Percentiles rank a stretch among this genome's conserved stretches.
Conservation (phyloP, 1,140 invertebrate genomes). For the Zaprionus taronus region DNA sequence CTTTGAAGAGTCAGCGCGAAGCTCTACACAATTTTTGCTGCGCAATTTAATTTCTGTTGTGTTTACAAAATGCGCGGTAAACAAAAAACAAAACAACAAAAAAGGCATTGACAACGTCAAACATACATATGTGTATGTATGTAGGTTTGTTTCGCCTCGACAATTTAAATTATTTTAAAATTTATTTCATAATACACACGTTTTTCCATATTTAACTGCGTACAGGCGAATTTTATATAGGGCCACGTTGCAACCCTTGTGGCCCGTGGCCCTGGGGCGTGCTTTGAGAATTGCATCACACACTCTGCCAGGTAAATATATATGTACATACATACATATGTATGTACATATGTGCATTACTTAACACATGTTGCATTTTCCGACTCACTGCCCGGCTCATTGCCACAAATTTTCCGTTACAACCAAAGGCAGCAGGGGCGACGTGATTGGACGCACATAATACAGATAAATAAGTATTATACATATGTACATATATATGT, state of each 20-base stretch:
- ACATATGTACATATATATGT: not conserved
- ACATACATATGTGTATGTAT: constrained; percentile 52
- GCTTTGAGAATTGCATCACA: constrained; percentile 25
- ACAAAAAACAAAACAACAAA: constrained; percentile 56
- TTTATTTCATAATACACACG: constrained; percentile 57
- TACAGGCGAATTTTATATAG: constrained; percentile 48
- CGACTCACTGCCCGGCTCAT: constrained; percentile 30
- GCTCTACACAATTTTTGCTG: constrained; percentile 63
- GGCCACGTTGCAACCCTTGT: constrained; percentile 33
- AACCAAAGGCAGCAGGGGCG: constrained; percentile 16
- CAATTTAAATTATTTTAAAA: constrained; percentile 66
- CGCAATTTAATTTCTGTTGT: constrained; percentile 77
- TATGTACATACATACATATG: no score
- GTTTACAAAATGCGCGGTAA: constrained; percentile 79
- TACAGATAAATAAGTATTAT: not conserved
- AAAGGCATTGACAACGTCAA: constrained; percentile 58
- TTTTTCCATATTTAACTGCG: constrained; percentile 30
- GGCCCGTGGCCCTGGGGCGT: not conserved
- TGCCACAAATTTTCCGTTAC: constrained; percentile 53
- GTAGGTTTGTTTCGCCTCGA: constrained; percentile 35
- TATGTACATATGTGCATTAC: not conserved
- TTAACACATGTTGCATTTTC: constrained; percentile 40
- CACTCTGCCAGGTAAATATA: no score
- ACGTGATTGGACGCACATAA: constrained; percentile 35
- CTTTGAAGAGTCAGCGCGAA: constrained; percentile 20